phyloP scores from a whole-genome alignment of 2,113 vertebrate genomes.

The Phylloscopus trochiloides region DNA sequence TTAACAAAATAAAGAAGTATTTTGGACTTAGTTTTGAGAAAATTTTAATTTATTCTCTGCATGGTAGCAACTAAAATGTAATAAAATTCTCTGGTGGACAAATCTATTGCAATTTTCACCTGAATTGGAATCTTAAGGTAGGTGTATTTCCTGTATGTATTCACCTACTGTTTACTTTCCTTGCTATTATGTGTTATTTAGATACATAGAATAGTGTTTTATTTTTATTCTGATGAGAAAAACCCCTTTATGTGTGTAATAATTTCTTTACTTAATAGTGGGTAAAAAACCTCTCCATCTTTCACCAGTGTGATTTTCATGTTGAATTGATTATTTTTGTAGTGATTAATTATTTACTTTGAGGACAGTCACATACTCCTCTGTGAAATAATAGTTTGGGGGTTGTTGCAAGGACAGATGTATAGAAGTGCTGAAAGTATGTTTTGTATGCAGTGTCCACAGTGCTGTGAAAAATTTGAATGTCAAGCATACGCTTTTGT shows the following conservation, averaged over 20 bases:
- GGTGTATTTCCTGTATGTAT: background rate
- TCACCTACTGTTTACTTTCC: background rate
- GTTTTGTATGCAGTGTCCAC: background rate
- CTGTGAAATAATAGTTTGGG: background rate
- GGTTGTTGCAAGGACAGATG: background rate
- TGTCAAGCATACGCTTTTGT: background rate
- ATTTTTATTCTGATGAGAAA: background rate
- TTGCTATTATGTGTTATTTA: background rate
- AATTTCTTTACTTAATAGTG: background rate
- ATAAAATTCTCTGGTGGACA: background rate
- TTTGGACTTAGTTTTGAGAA: background rate
- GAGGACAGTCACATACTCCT: background rate
- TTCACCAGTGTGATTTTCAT: background rate
- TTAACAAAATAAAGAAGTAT: background rate
- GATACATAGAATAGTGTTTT: background rate
- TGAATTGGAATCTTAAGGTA: background rate
- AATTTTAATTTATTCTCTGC: background rate
- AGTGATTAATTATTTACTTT: background rate
- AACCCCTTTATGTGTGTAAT: fast-evolving
- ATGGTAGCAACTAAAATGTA: background rate
- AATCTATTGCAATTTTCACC: background rate
- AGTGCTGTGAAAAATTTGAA: background rate
- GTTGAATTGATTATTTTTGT: background rate
- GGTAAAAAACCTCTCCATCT: background rate
- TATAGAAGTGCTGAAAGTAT: background rate